Base-by-base conservation (phyloP, 2,113 vertebrate genomes). In the Bos indicus region DNA sequence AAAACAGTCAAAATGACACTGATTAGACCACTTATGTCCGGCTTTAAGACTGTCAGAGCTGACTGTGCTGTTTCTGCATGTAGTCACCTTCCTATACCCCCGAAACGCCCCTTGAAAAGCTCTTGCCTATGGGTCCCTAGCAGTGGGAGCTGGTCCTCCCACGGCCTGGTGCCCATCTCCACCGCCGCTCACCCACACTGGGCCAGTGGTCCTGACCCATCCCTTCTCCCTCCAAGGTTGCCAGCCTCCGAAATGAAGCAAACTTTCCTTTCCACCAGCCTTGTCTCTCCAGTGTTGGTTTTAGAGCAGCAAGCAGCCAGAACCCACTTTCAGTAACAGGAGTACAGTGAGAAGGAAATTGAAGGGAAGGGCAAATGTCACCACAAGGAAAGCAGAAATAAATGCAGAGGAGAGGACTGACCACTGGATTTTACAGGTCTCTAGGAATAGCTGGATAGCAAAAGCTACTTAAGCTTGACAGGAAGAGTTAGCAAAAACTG, bases 121-220 rank as follows among this genome's bases (percentile, higher is more conserved):
- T 33, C 48, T 33, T 52, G 78, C 17, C 48, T 48, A 7, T 6
- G 17, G 78, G 33, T 51, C 78, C 30, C 28, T 21, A 30, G 16
- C 46, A 33, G 48, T 51, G 16, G 74, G 7, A 78, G 16, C 30
- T 6, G 78, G 16, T 40, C 67, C 21, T 40, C 67, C n/a, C 67
- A 71, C 0, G 0, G 67, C 67, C 67, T 74, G 67, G n/a, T 19
- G 0, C n/a, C 67, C n/a, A 2, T 23, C n/a, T 74, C n/a, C 67
- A 74, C n/a, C 19, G 0, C 67, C 1, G 0, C n/a, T 40, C 67
- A 40, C 19, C n/a, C n/a, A 0, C n/a, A 13, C 67, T 74, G 10
- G 67, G 67, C 67, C 67, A 40, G 9, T 10, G 33, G 46, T 48
- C 78, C 8, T 51, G 16, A 28, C 46, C 28, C 28, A 30, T 51